Conservation (phyloP, 2,888 invertebrate species). For the Nomada fabriciana region DNA sequence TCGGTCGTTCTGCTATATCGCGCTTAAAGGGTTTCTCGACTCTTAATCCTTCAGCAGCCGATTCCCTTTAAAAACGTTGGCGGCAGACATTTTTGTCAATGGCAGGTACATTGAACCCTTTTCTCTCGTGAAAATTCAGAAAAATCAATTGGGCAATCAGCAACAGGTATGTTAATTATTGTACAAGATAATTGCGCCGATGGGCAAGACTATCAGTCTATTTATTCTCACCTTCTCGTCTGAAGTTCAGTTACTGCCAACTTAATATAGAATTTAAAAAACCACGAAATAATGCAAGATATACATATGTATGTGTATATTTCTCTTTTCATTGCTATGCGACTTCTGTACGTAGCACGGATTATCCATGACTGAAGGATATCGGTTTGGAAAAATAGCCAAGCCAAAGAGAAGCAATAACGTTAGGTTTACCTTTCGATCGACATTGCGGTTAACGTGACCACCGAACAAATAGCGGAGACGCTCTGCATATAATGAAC, state of each 20-base stretch:
- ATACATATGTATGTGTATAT: no score
- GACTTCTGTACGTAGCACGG: neutral
- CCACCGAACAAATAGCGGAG: slow-evolving; percentile 89
- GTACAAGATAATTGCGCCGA: no score
- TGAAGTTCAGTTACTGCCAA: no score
- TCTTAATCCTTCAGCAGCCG: neutral
- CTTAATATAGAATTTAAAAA: no score
- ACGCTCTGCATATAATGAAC: slow-evolving; percentile 90
- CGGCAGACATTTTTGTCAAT: neutral
- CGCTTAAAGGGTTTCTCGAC: neutral
- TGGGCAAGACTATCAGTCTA: no score
- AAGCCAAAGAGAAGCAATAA: slow-evolving; percentile 20
- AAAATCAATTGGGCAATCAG: no score
- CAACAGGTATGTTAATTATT: no score
- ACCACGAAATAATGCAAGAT: no score
- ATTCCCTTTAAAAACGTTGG: neutral
- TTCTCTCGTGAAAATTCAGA: no score
- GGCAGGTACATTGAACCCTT: neutral
- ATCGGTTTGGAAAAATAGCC: neutral
- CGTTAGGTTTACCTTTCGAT: slow-evolving; percentile 87
- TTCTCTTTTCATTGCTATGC: neutral
- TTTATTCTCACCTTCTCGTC: no score
- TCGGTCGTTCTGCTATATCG: neutral
- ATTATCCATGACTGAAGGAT: neutral
- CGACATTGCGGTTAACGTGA: slow-evolving; percentile 90